A percentile compares a stretch with the other conserved stretches of the same genome.
Evolutionary conservation across 2,797 vertebrate genomes (phyloP).

Genomic region (Champsocephalus gunnari): DNA sequence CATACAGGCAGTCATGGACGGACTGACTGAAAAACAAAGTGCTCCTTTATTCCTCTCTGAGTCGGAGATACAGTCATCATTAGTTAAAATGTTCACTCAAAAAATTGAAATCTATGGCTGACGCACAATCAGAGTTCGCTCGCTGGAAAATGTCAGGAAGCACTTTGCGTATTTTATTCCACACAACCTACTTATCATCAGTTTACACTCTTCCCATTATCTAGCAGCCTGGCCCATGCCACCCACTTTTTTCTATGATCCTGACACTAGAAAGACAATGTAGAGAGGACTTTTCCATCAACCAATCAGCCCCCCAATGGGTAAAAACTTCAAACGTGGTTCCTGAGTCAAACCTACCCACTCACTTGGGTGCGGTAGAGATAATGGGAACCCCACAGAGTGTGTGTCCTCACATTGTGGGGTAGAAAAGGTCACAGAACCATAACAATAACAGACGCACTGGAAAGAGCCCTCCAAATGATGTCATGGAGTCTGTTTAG

Average conservation of each 20-base stretch:
- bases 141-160: constrained; percentile 63
- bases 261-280: constrained; percentile 68
- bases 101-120: constrained; percentile 29
- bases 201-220: constrained; percentile 57
- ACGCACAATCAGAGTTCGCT: constrained; percentile 5
- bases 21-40: constrained; percentile 5
- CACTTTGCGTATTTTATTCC: constrained; percentile 50
- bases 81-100: constrained; percentile 4
- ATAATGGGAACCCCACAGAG: constrained; percentile 40
- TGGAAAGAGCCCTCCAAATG: constrained; percentile 66
- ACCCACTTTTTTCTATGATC: constrained; percentile 60
- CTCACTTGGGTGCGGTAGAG: constrained; percentile 71
- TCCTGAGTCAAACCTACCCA: constrained; percentile 70
- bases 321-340: constrained; percentile 67
- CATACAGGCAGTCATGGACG: constrained; percentile 26
- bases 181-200: constrained; percentile 58
- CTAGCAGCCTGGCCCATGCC: constrained; percentile 51
- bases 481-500: constrained; percentile 66
- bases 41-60: constrained; percentile 18
- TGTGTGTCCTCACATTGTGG: constrained; percentile 43
- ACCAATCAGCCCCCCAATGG: constrained; percentile 50
- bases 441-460: constrained; percentile 63
- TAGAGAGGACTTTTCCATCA: constrained; percentile 71
- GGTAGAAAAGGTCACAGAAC: constrained; percentile 54
- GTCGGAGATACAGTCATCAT: constrained; percentile 27